Base-by-base conservation (phyloP, 2,888 invertebrate genomes). In the Lottia scabra region DNA sequence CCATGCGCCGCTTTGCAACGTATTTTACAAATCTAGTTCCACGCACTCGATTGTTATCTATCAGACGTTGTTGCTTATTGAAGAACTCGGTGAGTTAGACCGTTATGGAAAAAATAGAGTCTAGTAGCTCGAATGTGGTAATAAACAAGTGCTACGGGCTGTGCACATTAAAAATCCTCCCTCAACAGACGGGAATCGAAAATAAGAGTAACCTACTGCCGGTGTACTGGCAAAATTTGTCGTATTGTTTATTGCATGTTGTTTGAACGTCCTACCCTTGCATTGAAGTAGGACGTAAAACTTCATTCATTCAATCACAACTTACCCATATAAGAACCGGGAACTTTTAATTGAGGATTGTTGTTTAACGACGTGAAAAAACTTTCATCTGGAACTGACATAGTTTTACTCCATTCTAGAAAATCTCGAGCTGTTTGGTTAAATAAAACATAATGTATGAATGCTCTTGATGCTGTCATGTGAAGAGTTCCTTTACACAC, bases 311-410 rank as follows among this genome's bases (percentile, higher is more conserved):
- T 16, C 15, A 13, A 23, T 45, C 48, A 16, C 30, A 38, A 68
- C 68, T 1, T 68, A 68, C 68, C 68, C 30, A 13, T 26, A 26
- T 27, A 68, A 19, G 62, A 19, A 2, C 68, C 68, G 3, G 68
- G 68, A 3, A 27, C 56, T 2, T 4, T 19, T 15, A 68, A 43
- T n/a, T 56, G 56, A 16, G 68, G 63, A 23, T 56, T 68, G 27
- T 62, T 16, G 63, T 68, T 68, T 8, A 68, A 19, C 8, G 68
- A 68, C n/a, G 68, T 46, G 27, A 68, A 68, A 63, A 56, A 68
- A 12, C 62, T 68, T 56, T 68, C 68, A 16, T 68, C 68, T 30
- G 68, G 68, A 43, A 68, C 30, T 30, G 4, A 56, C 19, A 46
- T 68, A 10, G 19, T 23, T 23, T 56, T 68, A 2, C 56, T n/a